Evolutionary conservation across 2,113 vertebrate genomes (phyloP), one percentile per base, ranked within the genome.

Genomic region (Acrocephalus arundinaceus): DNA sequence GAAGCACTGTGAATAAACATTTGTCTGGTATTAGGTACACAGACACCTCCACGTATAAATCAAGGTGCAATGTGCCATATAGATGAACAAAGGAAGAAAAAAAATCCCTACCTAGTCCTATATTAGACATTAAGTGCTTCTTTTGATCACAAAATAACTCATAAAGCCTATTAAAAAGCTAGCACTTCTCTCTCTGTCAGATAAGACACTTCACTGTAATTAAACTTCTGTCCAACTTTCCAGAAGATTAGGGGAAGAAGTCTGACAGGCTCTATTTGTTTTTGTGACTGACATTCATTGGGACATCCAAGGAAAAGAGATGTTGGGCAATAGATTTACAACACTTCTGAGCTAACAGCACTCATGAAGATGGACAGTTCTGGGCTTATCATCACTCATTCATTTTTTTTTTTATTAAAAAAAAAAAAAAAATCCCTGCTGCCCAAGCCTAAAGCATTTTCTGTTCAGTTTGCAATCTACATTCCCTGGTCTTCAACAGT

Each of bases 141-240:
- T 96, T 95, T 93, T 94, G 96, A 96, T 96, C 90, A 95, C 84
- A 94, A 92, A 94, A 95, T 96, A 95, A 96, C 81, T 96, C 89
- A 96, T 80, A 95, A 94, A 93, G 39, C 65, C 68, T 82, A 94
- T 80, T 84, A 94, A 81, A 91, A 94, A 95, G 63, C 65, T 48
- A 75, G 78, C 91, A 87, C 61, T 96, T 58, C 68, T 93, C 71
- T 92, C 48, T 51, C 65, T 90, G 83, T 86, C 95, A 97, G 85
- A 96, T 96, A 92, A 95, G 96, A 57, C 73, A 78, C 72, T 78
- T 93, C 68, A 80, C 77, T 91, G 81, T 84, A 92, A 95, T 90
- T 92, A 95, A 96, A 94, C 89, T 88, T 87, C 55, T 68, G 61
- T 46, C 96, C 72, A 84, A 93, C 78, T 91, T 94, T 80, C 27